These are phyloP conservation scores for Patella depressa DNA, from an alignment of 2,888 invertebrate species.

Conservation along the genomic window DNA sequence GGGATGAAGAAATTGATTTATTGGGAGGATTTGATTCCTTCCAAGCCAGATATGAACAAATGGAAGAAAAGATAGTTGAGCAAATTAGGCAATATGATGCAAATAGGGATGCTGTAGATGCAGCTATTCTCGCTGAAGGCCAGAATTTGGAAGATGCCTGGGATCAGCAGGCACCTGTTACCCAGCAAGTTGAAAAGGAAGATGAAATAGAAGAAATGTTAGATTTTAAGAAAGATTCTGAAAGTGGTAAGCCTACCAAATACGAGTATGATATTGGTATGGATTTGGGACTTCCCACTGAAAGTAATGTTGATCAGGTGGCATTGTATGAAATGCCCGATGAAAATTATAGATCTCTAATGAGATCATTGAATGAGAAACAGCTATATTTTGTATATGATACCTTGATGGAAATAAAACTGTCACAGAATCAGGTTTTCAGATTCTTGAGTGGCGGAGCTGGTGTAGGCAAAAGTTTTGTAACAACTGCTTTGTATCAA, in stretches of 20 bases:
- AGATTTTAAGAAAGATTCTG: neutral
- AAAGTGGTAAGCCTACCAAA: slow-evolving; percentile 22
- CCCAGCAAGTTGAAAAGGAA: neutral
- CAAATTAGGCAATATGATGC: slow-evolving; percentile 30
- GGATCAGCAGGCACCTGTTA: slow-evolving; percentile 30
- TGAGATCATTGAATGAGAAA: no score
- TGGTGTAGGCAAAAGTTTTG: no score
- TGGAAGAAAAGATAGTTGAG: slow-evolving; percentile 18
- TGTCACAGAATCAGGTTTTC: no score
- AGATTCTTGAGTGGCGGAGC: no score
- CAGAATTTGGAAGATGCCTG: slow-evolving; percentile 33
- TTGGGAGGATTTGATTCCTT: neutral
- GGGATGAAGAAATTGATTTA: slow-evolving; percentile 47
- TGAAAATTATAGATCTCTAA: no score
- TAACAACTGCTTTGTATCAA: no score
- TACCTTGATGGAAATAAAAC: no score
- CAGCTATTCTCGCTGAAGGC: slow-evolving; percentile 24
- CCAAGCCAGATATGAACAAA: neutral
- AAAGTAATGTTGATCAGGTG: slow-evolving; percentile 18
- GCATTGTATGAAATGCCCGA: no score
- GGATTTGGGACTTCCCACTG: slow-evolving; percentile 34
- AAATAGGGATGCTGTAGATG: slow-evolving; percentile 28
- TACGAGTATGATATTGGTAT: slow-evolving; percentile 36
- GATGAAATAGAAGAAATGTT: neutral
- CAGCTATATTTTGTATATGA: no score